A percentile compares a stretch with the other conserved stretches of the same genome.
phyloP scores from a whole-genome alignment of 2,113 vertebrate genomes.

The Neoarius graeffei region DNA sequence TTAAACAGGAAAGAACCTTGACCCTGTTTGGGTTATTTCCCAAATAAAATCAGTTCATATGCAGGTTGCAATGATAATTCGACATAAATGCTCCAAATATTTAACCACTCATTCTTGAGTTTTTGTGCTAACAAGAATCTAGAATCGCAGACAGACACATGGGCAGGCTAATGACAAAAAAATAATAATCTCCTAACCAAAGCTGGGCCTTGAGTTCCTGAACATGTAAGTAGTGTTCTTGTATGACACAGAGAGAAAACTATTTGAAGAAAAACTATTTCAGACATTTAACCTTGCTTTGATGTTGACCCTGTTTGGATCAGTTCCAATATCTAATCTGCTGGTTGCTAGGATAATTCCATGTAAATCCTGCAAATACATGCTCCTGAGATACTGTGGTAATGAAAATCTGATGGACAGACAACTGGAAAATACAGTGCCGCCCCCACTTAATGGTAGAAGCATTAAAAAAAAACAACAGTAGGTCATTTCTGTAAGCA shows the following conservation, averaged over 20 bases:
- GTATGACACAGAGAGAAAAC: background rate
- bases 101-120: background rate
- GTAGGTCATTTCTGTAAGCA: background rate
- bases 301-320: background rate
- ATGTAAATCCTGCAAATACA: background rate
- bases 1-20: background rate
- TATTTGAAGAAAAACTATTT: background rate
- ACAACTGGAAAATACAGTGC: background rate
- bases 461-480: background rate
- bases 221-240: background rate
- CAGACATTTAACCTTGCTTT: background rate
- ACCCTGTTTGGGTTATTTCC: background rate
- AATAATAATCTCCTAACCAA: background rate
- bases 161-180: background rate
- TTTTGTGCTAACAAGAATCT: background rate
- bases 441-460: background rate
- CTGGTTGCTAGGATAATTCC: background rate
- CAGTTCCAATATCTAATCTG: background rate
- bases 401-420: background rate
- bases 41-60: background rate
- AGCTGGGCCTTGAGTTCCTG: background rate
- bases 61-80: background rate
- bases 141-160: background rate
- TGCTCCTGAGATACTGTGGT: background rate
- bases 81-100: background rate